A percentile compares a stretch with the other conserved stretches of the same genome.
Evolutionary conservation across 2,797 vertebrate genomes (phyloP).

Genomic region (Microctenopoma stevenorrisi): DNA sequence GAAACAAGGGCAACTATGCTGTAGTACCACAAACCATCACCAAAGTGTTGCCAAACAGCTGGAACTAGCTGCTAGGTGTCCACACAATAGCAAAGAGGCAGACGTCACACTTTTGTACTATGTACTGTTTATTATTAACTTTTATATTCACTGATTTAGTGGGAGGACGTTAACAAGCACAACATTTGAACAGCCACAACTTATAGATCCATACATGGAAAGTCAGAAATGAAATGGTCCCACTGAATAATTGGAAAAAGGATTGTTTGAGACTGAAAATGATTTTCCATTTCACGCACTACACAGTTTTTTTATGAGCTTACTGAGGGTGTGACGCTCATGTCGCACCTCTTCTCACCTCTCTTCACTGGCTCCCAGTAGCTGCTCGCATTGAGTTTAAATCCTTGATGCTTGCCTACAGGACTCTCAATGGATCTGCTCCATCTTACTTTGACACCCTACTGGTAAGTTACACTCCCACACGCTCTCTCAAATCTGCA

Average conservation of each 20-base stretch:
- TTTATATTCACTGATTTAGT: constrained; percentile 3
- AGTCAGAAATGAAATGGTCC: neutral
- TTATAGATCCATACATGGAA: neutral
- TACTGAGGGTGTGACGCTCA: too few species aligned
- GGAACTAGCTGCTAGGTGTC: constrained; percentile 1
- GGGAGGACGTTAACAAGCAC: constrained; percentile 36
- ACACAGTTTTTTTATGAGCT: too few species aligned
- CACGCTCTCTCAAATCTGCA: too few species aligned
- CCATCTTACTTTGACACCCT: too few species aligned
- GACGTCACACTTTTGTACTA: constrained; percentile 16
- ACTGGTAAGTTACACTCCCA: too few species aligned
- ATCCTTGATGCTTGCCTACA: too few species aligned
- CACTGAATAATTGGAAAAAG: neutral
- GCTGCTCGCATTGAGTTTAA: too few species aligned
- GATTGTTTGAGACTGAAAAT: too few species aligned
- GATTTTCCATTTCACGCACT: too few species aligned
- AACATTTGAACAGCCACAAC: neutral
- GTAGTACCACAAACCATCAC: constrained; percentile 1
- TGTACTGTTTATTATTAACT: constrained; percentile 20
- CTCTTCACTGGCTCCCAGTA: too few species aligned
- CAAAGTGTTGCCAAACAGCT: constrained; percentile 17
- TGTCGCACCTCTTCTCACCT: too few species aligned
- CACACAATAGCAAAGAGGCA: neutral
- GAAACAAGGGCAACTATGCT: neutral
- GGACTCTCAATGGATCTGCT: too few species aligned